phyloP scores from a whole-genome alignment of 2,888 invertebrate species.

The Lypha dubia region DNA sequence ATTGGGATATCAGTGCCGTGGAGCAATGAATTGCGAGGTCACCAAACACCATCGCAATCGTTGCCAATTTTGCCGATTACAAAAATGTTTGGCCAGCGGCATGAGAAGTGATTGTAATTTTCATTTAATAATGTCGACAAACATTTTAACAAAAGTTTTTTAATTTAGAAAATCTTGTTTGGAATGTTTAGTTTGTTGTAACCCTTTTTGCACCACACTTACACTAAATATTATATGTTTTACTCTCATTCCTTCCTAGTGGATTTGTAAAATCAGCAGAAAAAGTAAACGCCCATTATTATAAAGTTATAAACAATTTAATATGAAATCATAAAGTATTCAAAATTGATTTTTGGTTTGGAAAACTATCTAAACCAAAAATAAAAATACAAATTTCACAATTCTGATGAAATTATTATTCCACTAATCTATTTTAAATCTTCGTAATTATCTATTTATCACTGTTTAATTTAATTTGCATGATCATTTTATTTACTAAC shows the following conservation, averaged over 20 bases:
- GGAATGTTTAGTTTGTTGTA: constrained; percentile 53
- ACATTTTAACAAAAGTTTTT: constrained; percentile 64
- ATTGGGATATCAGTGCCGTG: constrained; percentile 97
- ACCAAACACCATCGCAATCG: constrained; percentile 99
- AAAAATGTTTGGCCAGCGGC: constrained; percentile 98
- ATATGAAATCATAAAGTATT: no score
- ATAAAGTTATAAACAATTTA: no score
- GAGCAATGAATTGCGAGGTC: constrained; percentile 98
- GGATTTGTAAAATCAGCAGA: constrained; percentile 5
- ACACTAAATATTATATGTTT: constrained; percentile 5
- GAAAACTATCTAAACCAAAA: no score
- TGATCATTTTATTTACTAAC: constrained; percentile 63
- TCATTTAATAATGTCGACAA: constrained; percentile 80
- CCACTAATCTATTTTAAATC: background rate
- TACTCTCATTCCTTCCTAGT: background rate
- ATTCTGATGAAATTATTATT: background rate
- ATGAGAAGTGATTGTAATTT: constrained; percentile 99
- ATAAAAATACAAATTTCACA: background rate
- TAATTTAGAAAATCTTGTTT: constrained; percentile 57
- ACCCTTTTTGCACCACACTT: background rate
- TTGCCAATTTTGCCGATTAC: constrained; percentile 98
- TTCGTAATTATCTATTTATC: background rate
- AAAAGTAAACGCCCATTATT: background rate
- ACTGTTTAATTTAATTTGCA: constrained; percentile 39
- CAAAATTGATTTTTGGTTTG: background rate